Base-by-base conservation (phyloP, 2,797 vertebrate genomes). In the Bovichtus diacanthus region DNA sequence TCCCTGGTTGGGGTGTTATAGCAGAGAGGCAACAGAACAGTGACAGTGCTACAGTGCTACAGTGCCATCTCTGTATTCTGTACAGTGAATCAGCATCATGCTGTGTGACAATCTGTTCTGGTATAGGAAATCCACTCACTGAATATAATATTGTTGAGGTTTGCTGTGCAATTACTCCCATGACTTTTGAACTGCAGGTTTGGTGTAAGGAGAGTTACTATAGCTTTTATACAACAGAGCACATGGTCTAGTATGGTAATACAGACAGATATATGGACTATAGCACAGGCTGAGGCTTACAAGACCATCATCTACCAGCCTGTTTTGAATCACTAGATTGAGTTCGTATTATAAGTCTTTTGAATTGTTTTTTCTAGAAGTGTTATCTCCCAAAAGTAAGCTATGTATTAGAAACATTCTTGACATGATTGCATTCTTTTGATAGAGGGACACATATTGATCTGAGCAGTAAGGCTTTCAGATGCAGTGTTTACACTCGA, bases 91-190 rank as follows among this genome's bases (percentile, higher is more conserved):
- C 43, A 65, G 56, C 39, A 47, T 56, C 69, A 72, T 71, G 74
- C 68, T 82, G 83, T 81, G 70, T 60, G 58, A 64, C 75, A 83
- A 41, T 75, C 76, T 85, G 76, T 25, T 76, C 63, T 51, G 53
- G 11, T 53, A 31, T 29, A 76, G 43, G 44, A 65, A 78, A 74
- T 76, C 60, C 25, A 62, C 47, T 67, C 44, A 61, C 39, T 70
- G 60, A 76, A 61, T 66, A 60, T 69, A 41, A 55, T 72, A 34
- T 38, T 78, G 31, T 66, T 70, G 50, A 51, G 69, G 29, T 59
- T 64, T 60, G 8, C 55, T 55, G 72, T 56, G 29, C 38, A 27
- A 74, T 73, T 67, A 46, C 21, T 27, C 63, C 49, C 10, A 19
- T 44, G 49, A 50, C 51, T 46, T 60, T 69, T 25, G 36, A 78